phyloP scores from a whole-genome alignment of 1,140 invertebrate genomes.

The Drosophila guanche region DNA sequence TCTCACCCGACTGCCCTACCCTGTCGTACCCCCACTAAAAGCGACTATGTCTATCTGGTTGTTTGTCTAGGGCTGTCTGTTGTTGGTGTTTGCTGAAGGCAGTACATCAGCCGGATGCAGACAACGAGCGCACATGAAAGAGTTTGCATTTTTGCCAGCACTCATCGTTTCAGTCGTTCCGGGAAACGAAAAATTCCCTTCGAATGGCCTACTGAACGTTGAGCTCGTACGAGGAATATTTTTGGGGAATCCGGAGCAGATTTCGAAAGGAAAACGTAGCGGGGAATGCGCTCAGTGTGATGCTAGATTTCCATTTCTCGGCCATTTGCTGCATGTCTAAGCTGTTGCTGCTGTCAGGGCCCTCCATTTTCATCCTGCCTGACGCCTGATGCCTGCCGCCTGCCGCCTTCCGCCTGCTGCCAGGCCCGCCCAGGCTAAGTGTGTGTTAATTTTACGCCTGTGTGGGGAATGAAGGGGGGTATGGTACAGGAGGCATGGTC shows the following conservation, averaged over 20 bases:
- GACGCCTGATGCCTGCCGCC: not conserved
- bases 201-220: not conserved
- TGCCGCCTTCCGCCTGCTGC: constrained; percentile 4
- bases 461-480: constrained; percentile 3
- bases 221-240: constrained; percentile 6
- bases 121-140: constrained; percentile 23
- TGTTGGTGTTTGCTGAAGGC: constrained; percentile 33
- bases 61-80: constrained; percentile 23
- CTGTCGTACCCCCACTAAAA: not conserved
- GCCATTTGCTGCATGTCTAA: constrained; percentile 73
- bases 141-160: constrained; percentile 51
- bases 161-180: constrained; percentile 9
- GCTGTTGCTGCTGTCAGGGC: constrained; percentile 44
- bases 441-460: constrained; percentile 74
- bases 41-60: constrained; percentile 17
- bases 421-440: constrained; percentile 42
- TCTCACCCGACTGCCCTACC: too few relatives aligned
- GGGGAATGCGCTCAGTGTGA: constrained; percentile 24
- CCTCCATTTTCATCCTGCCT: constrained; percentile 9
- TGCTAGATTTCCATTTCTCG: constrained; percentile 60
- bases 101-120: constrained; percentile 65
- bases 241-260: constrained; percentile 3
- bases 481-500: too few relatives aligned
- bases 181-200: not conserved
- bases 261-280: constrained; percentile 10